These are phyloP conservation scores for Myripristis murdjan DNA, from an alignment of 2,797 vertebrate genomes.

Conservation along the genomic window DNA sequence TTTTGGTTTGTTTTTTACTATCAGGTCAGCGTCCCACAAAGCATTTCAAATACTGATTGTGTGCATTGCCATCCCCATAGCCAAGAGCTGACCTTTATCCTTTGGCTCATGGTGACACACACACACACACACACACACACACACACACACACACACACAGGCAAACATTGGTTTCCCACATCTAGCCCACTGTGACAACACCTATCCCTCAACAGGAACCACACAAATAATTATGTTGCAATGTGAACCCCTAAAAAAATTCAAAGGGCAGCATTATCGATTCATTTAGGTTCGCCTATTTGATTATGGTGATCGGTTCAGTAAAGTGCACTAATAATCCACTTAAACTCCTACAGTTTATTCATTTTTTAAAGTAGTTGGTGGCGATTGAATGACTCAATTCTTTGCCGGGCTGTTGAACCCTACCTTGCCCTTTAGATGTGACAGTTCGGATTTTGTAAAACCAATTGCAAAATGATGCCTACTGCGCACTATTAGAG, in stretches of 20 bases:
- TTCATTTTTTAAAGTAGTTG: background rate
- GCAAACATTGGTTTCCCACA: conserved; percentile 12
- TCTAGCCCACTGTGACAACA: background rate
- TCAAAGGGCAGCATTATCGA: background rate
- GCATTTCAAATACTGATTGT: conserved; percentile 31
- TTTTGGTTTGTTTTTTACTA: too few relatives aligned
- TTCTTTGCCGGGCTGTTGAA: background rate
- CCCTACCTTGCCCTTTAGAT: background rate
- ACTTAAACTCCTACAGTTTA: background rate
- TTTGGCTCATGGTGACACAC: background rate
- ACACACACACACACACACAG: conserved; percentile 22
- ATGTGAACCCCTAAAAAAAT: background rate
- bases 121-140: background rate
- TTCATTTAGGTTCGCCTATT: background rate
- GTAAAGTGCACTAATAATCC: background rate
- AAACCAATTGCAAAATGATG: too few relatives aligned
- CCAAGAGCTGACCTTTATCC: conserved; percentile 65
- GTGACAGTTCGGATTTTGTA: conserved; percentile 1
- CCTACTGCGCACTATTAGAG: too few relatives aligned
- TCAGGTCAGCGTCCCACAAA: conserved; percentile 25
- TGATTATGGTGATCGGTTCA: background rate
- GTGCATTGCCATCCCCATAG: conserved; percentile 26
- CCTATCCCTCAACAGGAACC: background rate
- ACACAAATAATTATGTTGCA: conserved; percentile 1
- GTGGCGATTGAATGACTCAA: background rate